Evolutionary conservation across 2,888 invertebrate genomes (phyloP).

Genomic region (Ochropleura plecta): DNA sequence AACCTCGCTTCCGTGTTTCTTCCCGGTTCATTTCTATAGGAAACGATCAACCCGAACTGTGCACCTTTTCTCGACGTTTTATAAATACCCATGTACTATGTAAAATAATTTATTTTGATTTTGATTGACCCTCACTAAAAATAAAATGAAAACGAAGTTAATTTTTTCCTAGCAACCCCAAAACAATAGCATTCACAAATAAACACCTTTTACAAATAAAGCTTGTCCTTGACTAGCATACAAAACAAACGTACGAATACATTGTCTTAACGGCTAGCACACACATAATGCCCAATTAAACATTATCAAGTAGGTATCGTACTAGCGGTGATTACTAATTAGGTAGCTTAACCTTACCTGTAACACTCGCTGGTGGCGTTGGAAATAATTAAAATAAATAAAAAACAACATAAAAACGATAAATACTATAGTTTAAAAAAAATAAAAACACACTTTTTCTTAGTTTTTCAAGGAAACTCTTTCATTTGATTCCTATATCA

Average conservation of each 20-base stretch:
- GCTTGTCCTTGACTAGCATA: conserved; percentile 44
- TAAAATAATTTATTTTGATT: too few species aligned
- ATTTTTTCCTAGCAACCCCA: background rate
- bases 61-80: too few species aligned
- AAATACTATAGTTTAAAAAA: too few species aligned
- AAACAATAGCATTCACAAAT: conserved; percentile 37
- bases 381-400: conserved; percentile 45
- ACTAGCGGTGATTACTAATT: conserved; percentile 61
- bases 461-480: too few species aligned
- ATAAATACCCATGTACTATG: too few species aligned
- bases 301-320: conserved; percentile 33
- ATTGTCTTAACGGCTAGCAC: conserved; percentile 59
- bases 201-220: conserved; percentile 33
- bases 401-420: conserved; percentile 9
- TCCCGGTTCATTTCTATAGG: too few species aligned
- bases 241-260: conserved; percentile 9
- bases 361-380: conserved; percentile 69
- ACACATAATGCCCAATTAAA: conserved; percentile 63
- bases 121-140: background rate
- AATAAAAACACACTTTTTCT: too few species aligned
- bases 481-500: too few species aligned
- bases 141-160: background rate
- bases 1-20: too few species aligned
- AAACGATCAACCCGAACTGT: too few species aligned
- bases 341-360: conserved; percentile 68